Percentiles rank a stretch among this genome's conserved stretches.
Evolutionary conservation across 2,113 vertebrate genomes (phyloP).

Genomic region (Erythrolamprus reginae): DNA sequence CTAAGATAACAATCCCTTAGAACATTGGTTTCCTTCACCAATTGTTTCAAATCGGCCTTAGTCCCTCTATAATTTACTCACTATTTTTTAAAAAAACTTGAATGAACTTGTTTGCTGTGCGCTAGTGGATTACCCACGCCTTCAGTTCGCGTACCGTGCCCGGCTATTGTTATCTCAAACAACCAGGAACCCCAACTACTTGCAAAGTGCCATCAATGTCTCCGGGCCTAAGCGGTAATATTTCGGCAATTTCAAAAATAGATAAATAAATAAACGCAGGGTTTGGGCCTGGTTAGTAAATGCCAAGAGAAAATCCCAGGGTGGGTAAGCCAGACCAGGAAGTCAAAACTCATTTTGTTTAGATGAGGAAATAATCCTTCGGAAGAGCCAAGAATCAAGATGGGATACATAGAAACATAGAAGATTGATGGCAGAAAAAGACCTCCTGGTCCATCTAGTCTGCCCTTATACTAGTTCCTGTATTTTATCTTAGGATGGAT

Average conservation of each 20-base stretch:
- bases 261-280: too few species aligned
- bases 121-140: background rate
- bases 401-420: too few species aligned
- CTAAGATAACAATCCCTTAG: conserved; percentile 41
- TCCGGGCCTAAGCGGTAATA: background rate
- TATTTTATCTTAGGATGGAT: too few species aligned
- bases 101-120: conserved; percentile 40
- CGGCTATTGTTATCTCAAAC: background rate
- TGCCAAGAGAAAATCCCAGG: background rate
- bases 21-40: conserved; percentile 15
- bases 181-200: background rate
- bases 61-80: conserved; percentile 42
- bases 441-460: too few species aligned
- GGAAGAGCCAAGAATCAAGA: background rate
- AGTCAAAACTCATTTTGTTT: background rate
- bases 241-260: background rate
- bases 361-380: background rate
- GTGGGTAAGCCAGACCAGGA: background rate
- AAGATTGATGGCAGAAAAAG: too few species aligned
- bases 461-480: too few species aligned
- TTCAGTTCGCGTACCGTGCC: background rate
- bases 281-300: background rate
- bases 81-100: conserved; percentile 29
- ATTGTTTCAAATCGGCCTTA: conserved; percentile 24
- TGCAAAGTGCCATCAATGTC: background rate